A percentile compares a stretch with the other conserved stretches of the same genome.
Evolutionary conservation across 2,888 invertebrate species (phyloP).

Genomic region (Ectemnius continuus): DNA sequence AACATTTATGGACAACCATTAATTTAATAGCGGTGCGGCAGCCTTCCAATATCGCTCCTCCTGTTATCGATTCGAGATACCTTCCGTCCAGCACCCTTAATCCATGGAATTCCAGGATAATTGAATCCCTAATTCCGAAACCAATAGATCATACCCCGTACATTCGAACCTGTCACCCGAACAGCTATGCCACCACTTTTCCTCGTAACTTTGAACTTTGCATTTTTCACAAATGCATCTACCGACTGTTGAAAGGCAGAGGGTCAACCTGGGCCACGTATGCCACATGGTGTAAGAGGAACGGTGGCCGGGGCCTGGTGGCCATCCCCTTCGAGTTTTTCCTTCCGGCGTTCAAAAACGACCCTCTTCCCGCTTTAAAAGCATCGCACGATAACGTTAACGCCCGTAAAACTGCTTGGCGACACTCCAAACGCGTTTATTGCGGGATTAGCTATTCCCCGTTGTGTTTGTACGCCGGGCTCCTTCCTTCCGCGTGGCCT

Average conservation of each 20-base stretch:
- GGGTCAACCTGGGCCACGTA: too few relatives aligned
- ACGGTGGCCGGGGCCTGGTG: too few relatives aligned
- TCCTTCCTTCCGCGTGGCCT: conserved; percentile 36
- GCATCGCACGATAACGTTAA: conserved; percentile 38
- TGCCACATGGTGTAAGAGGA: too few relatives aligned
- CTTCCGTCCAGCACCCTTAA: conserved; percentile 32
- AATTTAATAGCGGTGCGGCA: conserved; percentile 67
- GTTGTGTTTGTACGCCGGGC: conserved; percentile 35
- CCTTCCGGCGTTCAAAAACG: conserved; percentile 33
- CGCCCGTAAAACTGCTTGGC: conserved; percentile 54
- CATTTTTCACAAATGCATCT: too few relatives aligned
- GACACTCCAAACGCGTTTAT: conserved; percentile 53
- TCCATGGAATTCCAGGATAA: conserved; percentile 20
- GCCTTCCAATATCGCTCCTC: conserved; percentile 69
- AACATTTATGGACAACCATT: conserved; percentile 63
- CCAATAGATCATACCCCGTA: too few relatives aligned
- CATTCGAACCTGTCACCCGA: too few relatives aligned
- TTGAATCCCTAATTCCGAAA: conserved; percentile 27
- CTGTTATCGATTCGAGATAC: conserved; percentile 65
- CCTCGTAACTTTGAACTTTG: too few relatives aligned
- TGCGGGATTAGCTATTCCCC: conserved; percentile 57
- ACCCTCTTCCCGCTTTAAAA: conserved; percentile 34
- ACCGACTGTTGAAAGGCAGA: too few relatives aligned
- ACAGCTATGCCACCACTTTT: too few relatives aligned
- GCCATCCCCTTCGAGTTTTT: not conserved